Percentiles rank a stretch among this genome's conserved stretches.
phyloP scores from a whole-genome alignment of 2,797 vertebrate genomes.

The Tiaroga cobitis region DNA sequence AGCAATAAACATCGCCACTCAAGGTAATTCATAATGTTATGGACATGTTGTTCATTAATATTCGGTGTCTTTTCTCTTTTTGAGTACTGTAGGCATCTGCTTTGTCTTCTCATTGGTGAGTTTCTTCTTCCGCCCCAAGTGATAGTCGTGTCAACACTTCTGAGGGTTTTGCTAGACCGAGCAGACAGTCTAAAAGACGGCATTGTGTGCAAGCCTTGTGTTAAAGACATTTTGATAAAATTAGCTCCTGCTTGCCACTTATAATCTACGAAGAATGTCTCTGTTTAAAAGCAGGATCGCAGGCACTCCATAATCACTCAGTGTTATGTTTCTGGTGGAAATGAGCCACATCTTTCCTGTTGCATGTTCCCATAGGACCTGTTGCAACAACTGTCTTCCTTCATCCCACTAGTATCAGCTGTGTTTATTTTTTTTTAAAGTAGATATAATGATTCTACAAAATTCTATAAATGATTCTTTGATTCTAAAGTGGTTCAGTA shows the following conservation, averaged over 20 bases:
- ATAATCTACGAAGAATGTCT: constrained; percentile 39
- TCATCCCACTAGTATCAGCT: background rate
- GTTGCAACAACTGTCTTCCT: background rate
- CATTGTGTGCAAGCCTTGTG: constrained; percentile 32
- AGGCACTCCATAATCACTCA: constrained; percentile 4
- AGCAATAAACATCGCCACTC: constrained; percentile 91
- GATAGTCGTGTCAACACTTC: background rate
- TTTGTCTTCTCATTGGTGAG: background rate
- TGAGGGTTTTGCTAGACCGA: constrained; percentile 22
- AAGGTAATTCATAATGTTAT: constrained; percentile 82
- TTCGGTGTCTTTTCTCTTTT: background rate
- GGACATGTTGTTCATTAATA: background rate
- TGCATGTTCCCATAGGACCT: constrained; percentile 22
- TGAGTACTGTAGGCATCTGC: background rate
- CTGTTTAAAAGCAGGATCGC: constrained; percentile 34
- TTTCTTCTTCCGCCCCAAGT: background rate
- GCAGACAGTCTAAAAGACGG: background rate
- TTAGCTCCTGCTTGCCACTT: constrained; percentile 38
- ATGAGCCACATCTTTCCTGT: constrained; percentile 38
- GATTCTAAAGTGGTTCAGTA: constrained; percentile 4
- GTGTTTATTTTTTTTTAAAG: background rate
- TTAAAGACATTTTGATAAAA: constrained; percentile 36
- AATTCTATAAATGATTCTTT: no score
- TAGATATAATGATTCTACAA: background rate
- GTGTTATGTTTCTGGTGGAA: constrained; percentile 15